Base-by-base conservation (phyloP, 2,888 invertebrate genomes). In the Hanleya hanleyi region DNA sequence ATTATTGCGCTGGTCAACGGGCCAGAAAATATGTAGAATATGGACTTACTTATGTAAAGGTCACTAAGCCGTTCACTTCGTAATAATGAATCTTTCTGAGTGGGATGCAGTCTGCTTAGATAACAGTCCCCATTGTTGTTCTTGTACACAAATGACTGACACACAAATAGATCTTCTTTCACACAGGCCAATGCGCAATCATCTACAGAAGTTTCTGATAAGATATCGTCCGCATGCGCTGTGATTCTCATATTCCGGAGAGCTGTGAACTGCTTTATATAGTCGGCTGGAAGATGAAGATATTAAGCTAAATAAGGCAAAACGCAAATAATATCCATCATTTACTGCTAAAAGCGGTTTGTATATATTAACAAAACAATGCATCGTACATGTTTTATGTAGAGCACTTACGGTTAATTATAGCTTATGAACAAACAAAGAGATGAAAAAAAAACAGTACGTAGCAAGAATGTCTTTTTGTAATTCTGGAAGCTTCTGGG, bases 141-240 rank as follows among this genome's bases (percentile, higher is more conserved):
- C 18, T 37, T 36, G 36, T 64, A 64, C n/a, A 35, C 64, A 33
- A 64, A 64, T 1, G 64, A 26, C 36, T 64, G 64, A 26, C 64
- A 64, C n/a, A 64, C 64, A 26, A 36, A 64, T 26, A 57, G 32
- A 26, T 57, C 57, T 26, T 57, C 57, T 18, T 22, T 26, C 4
- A 57, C 57, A 57, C 57, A 57, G 1, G 57, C 22, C 1, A 29
- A 26, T 22, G 57, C 57, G 9, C 57, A 57, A 3, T 57, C 57
- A 29, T 57, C 57, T 1, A 57, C 57, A 15, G 57, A 57, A 1
- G 29, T 29, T 15, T 29, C 22, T 29, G 57, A 26, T 9, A 57
- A 22, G 1, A 57, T 26, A 26, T 57, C 26, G 32, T 57, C 57
- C 15, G 57, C 57, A 69, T 51, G 22, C n/a, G 9, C 57, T 7